Percentiles rank a stretch among this genome's conserved stretches.
phyloP scores from a whole-genome alignment of 1,140 invertebrate species.

The Aphaenogaster floridana region DNA sequence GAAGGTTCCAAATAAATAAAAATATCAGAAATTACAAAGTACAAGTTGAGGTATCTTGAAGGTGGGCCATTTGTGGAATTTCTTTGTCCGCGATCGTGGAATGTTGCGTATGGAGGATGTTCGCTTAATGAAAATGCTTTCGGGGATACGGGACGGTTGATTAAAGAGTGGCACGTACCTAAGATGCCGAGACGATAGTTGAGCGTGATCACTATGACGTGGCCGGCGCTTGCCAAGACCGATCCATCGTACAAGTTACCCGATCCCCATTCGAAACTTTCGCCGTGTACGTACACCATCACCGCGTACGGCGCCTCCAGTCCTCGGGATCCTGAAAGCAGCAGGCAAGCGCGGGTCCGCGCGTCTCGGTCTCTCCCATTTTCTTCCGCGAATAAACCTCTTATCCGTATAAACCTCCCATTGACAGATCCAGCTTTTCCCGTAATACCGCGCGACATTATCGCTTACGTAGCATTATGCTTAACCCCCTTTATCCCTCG shows the following conservation, averaged over 20 bases:
- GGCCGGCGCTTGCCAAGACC: constrained; percentile 94
- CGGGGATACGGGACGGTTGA: neutral
- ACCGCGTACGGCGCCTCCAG: constrained; percentile 93
- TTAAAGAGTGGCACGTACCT: constrained; percentile 88
- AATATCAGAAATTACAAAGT: neutral
- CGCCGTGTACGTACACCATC: constrained; percentile 94
- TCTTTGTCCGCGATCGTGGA: neutral
- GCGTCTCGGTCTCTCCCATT: constrained; percentile 25
- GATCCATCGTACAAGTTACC: constrained; percentile 95
- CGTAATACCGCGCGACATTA: constrained; percentile 55
- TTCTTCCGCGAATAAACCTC: constrained; percentile 57
- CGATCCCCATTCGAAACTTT: constrained; percentile 95
- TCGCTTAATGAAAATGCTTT: constrained; percentile 56
- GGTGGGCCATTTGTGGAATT: neutral
- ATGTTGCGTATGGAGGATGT: neutral
- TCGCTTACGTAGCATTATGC: constrained; percentile 56
- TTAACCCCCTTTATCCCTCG: neutral
- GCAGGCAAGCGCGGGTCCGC: neutral
- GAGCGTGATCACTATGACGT: constrained; percentile 95
- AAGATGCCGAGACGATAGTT: constrained; percentile 96
- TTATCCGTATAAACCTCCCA: constrained; percentile 62
- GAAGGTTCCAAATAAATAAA: neutral
- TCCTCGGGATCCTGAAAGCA: constrained; percentile 89
- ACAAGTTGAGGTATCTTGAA: neutral
- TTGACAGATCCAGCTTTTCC: constrained; percentile 61